Evolutionary conservation across 2,888 invertebrate genomes (phyloP), one percentile per base, ranked within the genome.

Genomic region (Agriopis aurantiaria): DNA sequence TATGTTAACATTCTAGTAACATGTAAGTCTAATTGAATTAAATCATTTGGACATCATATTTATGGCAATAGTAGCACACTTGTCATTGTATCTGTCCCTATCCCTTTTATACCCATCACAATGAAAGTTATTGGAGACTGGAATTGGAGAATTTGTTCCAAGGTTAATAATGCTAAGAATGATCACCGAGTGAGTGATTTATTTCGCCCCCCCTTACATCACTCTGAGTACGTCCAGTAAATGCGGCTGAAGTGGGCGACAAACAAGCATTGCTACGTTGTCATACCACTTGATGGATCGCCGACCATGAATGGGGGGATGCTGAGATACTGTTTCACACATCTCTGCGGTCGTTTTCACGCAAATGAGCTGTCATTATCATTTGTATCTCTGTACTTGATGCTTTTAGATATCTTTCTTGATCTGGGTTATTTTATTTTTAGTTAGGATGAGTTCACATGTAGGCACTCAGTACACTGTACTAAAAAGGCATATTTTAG

Each of bases 261-360:
- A 79, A 75, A 76, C 77, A 72, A 76, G 63, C 68, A 68, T 62
- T 56, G 63, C 73, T 69, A 70, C 68, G 63, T 63, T 62, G 65
- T 77, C 72, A 71, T 72, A 61, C 63, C 46, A 52, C 49, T 51
- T 79, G 78, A 79, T 79, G 66, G 73, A 79, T 77, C 58, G 65
- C 63, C 58, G 52, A 14, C 59, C 68, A 65, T 62, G 62, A 62
- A 62, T 56, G 59, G 60, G 33, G 51, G 51, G 73, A 71, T 75
- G 70, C 63, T 62, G 64, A 69, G 72, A 72, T 77, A 77, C 76
- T 71, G 75, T 76, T 70, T 70, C 65, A 55, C 70, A 57, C 58
- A 65, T 71, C 62, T 68, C 60, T 58, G 64, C 49, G 62, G 51
- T 49, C 69, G 59, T 68, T 66, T 63, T 61, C 69, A 69, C 62